phyloP scores from a whole-genome alignment of 2,113 vertebrate genomes.

The Ciconia maguari region DNA sequence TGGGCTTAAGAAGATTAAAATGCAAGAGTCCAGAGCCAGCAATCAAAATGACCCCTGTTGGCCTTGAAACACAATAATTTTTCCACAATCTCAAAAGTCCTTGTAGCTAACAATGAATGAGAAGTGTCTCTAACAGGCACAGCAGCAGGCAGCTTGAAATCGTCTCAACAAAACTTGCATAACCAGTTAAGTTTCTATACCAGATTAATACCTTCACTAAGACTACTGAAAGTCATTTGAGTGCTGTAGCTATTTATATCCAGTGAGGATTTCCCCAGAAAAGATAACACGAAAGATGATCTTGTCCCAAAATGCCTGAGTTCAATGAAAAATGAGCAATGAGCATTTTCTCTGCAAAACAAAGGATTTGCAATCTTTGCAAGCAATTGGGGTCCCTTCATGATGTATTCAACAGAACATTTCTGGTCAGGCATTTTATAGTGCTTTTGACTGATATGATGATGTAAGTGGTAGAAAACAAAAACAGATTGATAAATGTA shows the following conservation, averaged over 20 bases:
- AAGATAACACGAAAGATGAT: constrained; percentile 13
- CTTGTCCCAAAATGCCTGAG: not conserved
- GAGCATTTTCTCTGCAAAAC: not conserved
- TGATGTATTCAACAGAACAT: not conserved
- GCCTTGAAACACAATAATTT: not conserved
- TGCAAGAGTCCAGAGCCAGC: not conserved
- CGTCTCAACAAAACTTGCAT: not conserved
- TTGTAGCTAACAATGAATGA: not conserved
- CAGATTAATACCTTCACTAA: not conserved
- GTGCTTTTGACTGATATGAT: not conserved
- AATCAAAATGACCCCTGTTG: not conserved
- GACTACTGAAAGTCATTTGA: constrained; percentile 6
- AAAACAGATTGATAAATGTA: not conserved
- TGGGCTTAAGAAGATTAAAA: not conserved
- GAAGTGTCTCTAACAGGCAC: not conserved
- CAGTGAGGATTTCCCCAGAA: constrained; percentile 28
- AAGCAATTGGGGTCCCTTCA: not conserved
- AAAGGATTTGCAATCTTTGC: not conserved
- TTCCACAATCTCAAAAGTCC: not conserved
- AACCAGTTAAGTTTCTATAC: not conserved
- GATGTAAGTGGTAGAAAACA: not conserved
- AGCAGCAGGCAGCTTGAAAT: not conserved
- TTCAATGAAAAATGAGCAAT: not conserved
- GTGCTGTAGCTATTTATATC: constrained; percentile 22
- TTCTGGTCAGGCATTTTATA: not conserved